Conservation (phyloP, 2,888 invertebrate species). For the Aleiodes leptofemur region DNA sequence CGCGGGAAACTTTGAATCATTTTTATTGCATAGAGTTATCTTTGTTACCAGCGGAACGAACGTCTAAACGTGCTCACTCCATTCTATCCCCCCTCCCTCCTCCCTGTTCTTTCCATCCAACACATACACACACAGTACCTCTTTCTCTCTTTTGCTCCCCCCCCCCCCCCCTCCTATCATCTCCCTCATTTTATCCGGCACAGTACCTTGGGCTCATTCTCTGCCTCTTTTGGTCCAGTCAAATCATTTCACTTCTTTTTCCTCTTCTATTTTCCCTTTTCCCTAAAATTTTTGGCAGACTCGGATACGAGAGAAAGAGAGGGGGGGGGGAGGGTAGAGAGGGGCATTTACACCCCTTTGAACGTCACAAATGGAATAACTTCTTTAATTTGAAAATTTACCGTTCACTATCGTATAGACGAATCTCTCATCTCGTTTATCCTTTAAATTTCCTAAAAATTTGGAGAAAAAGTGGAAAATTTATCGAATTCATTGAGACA, state of each 20-base stretch:
- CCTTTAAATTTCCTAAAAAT: constrained; percentile 53
- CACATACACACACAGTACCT: constrained; percentile 51
- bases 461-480: not conserved
- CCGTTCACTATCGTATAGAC: constrained; percentile 53
- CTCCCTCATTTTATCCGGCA: constrained; percentile 43
- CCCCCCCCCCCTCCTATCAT: constrained; percentile 50
- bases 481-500: constrained; percentile 1
- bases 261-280: constrained; percentile 55
- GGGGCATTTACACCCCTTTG: constrained; percentile 74
- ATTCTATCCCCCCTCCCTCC: constrained; percentile 56
- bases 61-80: constrained; percentile 73
- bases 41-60: constrained; percentile 75
- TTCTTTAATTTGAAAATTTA: constrained; percentile 75
- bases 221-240: constrained; percentile 46
- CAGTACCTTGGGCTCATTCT: constrained; percentile 45
- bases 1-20: constrained; percentile 76
- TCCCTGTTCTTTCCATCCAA: constrained; percentile 51
- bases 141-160: constrained; percentile 58
- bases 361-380: constrained; percentile 75
- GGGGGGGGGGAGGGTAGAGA: constrained; percentile 64
- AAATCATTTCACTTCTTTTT: constrained; percentile 53
- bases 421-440: constrained; percentile 53
- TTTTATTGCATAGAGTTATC: constrained; percentile 76
- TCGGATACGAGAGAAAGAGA: constrained; percentile 64
- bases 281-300: constrained; percentile 58